Base-by-base conservation (phyloP, 2,113 vertebrate genomes). In the Heliornis fulica region DNA sequence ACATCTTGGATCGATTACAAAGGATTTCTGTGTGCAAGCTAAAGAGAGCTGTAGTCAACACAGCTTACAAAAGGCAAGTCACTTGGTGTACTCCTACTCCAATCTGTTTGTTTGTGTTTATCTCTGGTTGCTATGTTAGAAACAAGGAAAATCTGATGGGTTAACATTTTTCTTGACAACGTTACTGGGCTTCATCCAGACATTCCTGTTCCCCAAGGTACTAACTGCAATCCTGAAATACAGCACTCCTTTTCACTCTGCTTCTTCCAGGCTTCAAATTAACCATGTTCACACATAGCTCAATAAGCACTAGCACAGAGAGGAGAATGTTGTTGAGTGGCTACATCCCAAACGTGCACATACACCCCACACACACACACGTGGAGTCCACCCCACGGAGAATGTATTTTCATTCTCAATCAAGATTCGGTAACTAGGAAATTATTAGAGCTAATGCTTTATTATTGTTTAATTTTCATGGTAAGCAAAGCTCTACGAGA, bases 91-190 rank as follows among this genome's bases (percentile, higher is more conserved):
- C 94, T 96, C 90, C 90, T 96, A 90, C 96, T 94, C 91, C 65
- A 64, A 48, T 70, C 77, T 97, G 76, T 97, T 91, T 97, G 97
- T 95, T 96, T 97, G 78, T 98, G 97, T 98, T 98, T 98, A 97
- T 97, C 92, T 96, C 90, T 63, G 96, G 97, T 98, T 98, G 97
- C 98, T 96, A 98, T 92, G 97, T 91, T 78, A 96, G 96, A 88
- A 87, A 95, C 90, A 95, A 87, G 94, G 94, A 91, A 96, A 96
- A 89, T 92, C 80, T 96, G 94, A 79, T 75, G 94, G 95, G 80
- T 94, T 88, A 86, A 93, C 83, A 31, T 78, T 89, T 90, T 86
- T 90, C 60, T 95, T 68, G 59, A 95, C 96, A 96, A 89, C 45
- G 48, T 94, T 81, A 89, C 92, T 92, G 80, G 85, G 89, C 57